These are phyloP conservation scores for Paralvinella palmiformis DNA, from an alignment of 1,140 invertebrate species.

Conservation along the genomic window DNA sequence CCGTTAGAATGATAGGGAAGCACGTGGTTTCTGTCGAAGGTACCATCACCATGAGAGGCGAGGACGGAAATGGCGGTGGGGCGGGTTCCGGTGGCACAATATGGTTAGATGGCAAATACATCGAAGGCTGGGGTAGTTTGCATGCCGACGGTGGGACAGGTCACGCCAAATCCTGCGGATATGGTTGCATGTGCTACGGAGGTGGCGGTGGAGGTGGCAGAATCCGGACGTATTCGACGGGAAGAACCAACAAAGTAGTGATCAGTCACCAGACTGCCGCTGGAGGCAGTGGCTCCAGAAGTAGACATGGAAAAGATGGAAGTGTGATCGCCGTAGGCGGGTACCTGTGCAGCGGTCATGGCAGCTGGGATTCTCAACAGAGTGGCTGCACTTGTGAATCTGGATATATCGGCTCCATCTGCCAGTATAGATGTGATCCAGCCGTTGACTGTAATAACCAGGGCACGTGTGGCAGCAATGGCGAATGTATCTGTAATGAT, in stretches of 20 bases:
- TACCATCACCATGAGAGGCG: slow-evolving; percentile 24
- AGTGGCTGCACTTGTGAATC: slow-evolving; percentile 22
- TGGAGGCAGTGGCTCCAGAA: not conserved
- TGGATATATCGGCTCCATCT: slow-evolving; percentile 28
- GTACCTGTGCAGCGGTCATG: slow-evolving; percentile 26
- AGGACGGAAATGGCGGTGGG: slow-evolving; percentile 21
- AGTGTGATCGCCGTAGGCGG: slow-evolving; percentile 26
- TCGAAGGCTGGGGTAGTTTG: slow-evolving; percentile 31
- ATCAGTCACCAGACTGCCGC: not conserved
- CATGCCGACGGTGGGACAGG: slow-evolving; percentile 26
- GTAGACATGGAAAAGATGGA: slow-evolving; percentile 1
- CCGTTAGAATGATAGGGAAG: slow-evolving; percentile 22
- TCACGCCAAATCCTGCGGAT: slow-evolving; percentile 18
- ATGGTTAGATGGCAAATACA: slow-evolving; percentile 29
- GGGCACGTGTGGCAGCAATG: slow-evolving; percentile 27
- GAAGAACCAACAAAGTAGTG: slow-evolving; percentile 28
- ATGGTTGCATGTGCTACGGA: slow-evolving; percentile 23
- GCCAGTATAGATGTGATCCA: slow-evolving; percentile 29
- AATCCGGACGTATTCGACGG: slow-evolving; percentile 25
- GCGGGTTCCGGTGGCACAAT: slow-evolving; percentile 32
- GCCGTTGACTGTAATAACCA: slow-evolving; percentile 23
- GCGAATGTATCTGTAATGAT: slow-evolving; percentile 28
- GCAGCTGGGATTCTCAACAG: slow-evolving; percentile 17
- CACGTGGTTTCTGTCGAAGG: slow-evolving; percentile 26
- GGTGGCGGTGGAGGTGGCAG: slow-evolving; percentile 32